Evolutionary conservation across 2,797 vertebrate genomes (phyloP).

Genomic region (Merluccius polli): DNA sequence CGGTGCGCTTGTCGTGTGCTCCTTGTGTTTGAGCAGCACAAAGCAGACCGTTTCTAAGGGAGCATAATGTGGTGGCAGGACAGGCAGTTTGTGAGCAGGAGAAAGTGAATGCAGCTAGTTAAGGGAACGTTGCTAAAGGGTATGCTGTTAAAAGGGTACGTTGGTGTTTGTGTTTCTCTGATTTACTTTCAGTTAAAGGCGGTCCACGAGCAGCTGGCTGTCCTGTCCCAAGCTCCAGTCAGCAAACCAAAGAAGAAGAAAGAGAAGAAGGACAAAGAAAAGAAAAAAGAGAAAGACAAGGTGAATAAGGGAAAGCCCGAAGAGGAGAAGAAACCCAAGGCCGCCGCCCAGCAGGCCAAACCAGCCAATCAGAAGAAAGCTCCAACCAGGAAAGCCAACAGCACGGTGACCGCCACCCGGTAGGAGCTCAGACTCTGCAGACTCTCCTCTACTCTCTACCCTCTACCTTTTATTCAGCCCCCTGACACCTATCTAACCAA

Average conservation of each 20-base stretch:
- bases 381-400: constrained; percentile 87
- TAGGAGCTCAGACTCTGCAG: constrained; percentile 35
- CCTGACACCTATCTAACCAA: neutral
- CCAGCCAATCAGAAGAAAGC: constrained; percentile 84
- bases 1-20: neutral
- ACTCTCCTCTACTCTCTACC: neutral
- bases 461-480: neutral
- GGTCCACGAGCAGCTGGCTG: constrained; percentile 95
- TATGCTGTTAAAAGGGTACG: neutral
- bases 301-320: constrained; percentile 76
- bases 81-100: neutral
- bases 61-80: neutral
- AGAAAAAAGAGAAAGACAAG: constrained; percentile 84
- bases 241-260: constrained; percentile 99
- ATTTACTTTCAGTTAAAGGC: constrained; percentile 83
- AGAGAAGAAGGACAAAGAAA: constrained; percentile 94
- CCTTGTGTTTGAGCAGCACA: neutral
- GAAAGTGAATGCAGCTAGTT: neutral
- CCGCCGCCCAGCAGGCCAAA: constrained; percentile 73
- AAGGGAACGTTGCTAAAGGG: neutral
- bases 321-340: constrained; percentile 88
- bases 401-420: constrained; percentile 82
- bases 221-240: constrained; percentile 94
- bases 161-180: constrained; percentile 12
- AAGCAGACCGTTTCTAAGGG: neutral